These are phyloP conservation scores for Brachyptera putata DNA, from an alignment of 2,888 invertebrate species.

Conservation along the genomic window DNA sequence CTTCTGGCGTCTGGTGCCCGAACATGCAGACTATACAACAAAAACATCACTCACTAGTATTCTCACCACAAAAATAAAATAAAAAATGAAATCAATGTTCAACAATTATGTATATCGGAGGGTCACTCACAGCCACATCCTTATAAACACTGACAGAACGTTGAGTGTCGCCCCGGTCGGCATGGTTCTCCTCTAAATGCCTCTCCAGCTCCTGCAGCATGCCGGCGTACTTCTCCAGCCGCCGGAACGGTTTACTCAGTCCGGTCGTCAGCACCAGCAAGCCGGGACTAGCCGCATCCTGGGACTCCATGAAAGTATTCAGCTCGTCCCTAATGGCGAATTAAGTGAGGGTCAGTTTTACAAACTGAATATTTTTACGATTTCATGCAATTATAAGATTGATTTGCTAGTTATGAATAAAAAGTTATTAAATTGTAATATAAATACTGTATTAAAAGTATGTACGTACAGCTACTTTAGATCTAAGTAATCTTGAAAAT, in stretches of 20 bases:
- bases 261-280: slow-evolving; percentile 87
- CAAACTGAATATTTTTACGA: no score
- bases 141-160: slow-evolving; percentile 91
- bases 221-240: slow-evolving; percentile 91
- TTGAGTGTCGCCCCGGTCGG: slow-evolving; percentile 95
- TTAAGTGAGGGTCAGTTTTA: no score
- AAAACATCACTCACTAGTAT: slow-evolving; percentile 19
- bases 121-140: slow-evolving; percentile 89
- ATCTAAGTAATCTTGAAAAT: no score
- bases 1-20: slow-evolving; percentile 84
- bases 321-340: slow-evolving; percentile 64
- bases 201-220: slow-evolving; percentile 93
- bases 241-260: slow-evolving; percentile 90
- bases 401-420: no score
- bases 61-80: no score
- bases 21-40: slow-evolving; percentile 69
- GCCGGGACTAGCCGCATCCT: slow-evolving; percentile 80
- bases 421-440: no score
- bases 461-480: no score
- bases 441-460: no score
- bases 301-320: slow-evolving; percentile 81
- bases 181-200: slow-evolving; percentile 92
- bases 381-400: no score
- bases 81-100: no score
- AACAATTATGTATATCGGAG: no score